phyloP scores from a whole-genome alignment of 1,140 invertebrate species.

The Sycophila sp. region DNA sequence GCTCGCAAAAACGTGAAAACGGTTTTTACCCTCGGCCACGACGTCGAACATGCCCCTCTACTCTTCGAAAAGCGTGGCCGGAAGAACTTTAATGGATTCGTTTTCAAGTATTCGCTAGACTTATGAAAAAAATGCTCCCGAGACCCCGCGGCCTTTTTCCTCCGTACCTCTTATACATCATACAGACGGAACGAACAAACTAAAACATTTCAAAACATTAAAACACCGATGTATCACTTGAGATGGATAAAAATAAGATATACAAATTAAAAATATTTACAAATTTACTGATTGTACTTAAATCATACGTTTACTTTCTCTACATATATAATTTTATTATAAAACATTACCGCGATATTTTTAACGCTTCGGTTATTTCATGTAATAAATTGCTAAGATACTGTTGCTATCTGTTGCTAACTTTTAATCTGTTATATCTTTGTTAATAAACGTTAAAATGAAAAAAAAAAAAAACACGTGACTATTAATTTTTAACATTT shows the following conservation, averaged over 20 bases:
- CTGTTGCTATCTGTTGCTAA: too few species aligned
- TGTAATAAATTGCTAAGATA: too few species aligned
- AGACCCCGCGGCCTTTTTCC: neutral
- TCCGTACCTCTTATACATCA: too few species aligned
- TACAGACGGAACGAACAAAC: neutral
- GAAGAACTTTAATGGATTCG: constrained; percentile 58
- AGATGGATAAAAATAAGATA: neutral
- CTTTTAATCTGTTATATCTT: too few species aligned
- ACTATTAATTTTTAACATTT: too few species aligned
- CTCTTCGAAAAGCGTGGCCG: constrained; percentile 46
- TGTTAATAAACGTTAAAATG: too few species aligned
- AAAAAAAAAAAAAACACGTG: too few species aligned
- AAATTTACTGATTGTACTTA: too few species aligned
- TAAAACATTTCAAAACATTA: neutral
- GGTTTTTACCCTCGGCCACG: neutral
- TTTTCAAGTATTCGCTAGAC: constrained; percentile 50
- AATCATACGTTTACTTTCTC: too few species aligned
- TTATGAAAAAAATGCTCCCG: neutral
- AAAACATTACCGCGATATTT: too few species aligned
- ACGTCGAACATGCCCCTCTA: constrained; percentile 15
- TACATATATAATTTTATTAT: too few species aligned
- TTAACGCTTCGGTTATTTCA: too few species aligned
- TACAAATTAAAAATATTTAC: neutral
- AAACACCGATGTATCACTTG: neutral
- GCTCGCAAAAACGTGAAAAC: constrained; percentile 4